phyloP scores from a whole-genome alignment of 2,797 vertebrate genomes.

The Phalanger gymnotis region DNA sequence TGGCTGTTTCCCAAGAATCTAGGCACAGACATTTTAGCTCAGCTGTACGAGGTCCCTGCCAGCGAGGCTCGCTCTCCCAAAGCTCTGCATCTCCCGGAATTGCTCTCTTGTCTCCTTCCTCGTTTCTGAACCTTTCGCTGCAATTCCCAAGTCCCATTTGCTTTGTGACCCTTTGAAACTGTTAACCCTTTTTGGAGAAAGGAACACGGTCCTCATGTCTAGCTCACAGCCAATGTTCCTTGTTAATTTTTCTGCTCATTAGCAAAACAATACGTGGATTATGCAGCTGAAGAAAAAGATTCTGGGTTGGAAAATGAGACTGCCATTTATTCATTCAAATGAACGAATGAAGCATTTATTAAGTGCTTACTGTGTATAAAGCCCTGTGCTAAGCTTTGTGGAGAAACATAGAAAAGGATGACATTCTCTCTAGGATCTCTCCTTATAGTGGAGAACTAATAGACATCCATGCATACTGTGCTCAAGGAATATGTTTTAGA shows the following conservation, averaged over 20 bases:
- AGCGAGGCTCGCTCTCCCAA: background rate
- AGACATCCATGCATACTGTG: background rate
- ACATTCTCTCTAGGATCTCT: background rate
- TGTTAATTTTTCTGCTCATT: conserved; percentile 40
- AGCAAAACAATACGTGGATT: conserved; percentile 6
- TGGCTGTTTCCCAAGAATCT: conserved; percentile 62
- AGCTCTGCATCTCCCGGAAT: conserved; percentile 24
- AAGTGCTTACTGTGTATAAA: background rate
- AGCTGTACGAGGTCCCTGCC: background rate
- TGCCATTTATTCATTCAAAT: background rate
- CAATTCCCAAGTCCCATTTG: conserved; percentile 15
- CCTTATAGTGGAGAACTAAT: conserved; percentile 34
- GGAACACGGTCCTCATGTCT: background rate
- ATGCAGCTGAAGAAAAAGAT: conserved; percentile 9
- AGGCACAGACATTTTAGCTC: conserved; percentile 55
- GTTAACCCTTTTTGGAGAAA: conserved; percentile 1
- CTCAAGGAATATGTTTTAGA: background rate
- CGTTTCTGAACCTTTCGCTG: background rate
- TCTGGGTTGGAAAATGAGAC: conserved; percentile 34
- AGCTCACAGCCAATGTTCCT: conserved; percentile 48
- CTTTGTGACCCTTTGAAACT: conserved; percentile 31
- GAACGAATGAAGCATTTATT: background rate
- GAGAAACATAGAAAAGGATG: background rate
- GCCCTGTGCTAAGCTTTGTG: background rate
- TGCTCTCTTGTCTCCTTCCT: conserved; percentile 13